Percentiles rank a stretch among this genome's conserved stretches.
Evolutionary conservation across 2,888 invertebrate species (phyloP).

Genomic region (Diogma glabrata): DNA sequence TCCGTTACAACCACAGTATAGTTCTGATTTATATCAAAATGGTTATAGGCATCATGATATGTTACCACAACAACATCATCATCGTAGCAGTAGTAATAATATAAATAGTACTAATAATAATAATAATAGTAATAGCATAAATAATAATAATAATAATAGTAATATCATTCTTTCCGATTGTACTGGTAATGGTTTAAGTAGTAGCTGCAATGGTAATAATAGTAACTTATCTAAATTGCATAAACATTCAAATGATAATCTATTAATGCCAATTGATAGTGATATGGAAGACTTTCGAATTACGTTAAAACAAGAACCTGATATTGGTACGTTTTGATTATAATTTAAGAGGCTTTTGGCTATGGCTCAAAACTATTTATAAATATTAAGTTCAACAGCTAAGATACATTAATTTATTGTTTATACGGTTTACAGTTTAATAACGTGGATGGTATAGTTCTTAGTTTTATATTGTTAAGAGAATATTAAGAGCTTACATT

Average conservation of each 20-base stretch:
- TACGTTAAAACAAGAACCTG: conserved; percentile 35
- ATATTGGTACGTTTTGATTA: conserved; percentile 34
- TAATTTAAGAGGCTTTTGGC: too few relatives aligned
- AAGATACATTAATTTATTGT: too few relatives aligned
- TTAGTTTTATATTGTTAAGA: too few relatives aligned
- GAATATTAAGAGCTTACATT: too few relatives aligned
- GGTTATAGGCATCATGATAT: conserved; percentile 9
- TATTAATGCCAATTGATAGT: conserved; percentile 6
- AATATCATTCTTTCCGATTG: not conserved
- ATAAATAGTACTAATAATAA: not conserved
- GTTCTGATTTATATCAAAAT: not conserved
- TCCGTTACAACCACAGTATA: not conserved
- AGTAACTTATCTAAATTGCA: conserved; percentile 1
- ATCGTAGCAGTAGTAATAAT: not conserved
- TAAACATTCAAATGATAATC: not conserved
- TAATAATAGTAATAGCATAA: too few relatives aligned
- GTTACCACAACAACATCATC: not conserved
- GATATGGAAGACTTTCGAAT: conserved; percentile 25
- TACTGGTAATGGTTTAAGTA: not conserved
- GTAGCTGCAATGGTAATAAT: not conserved
- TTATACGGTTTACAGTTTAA: too few relatives aligned
- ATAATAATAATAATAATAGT: too few relatives aligned
- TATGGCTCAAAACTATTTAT: too few relatives aligned
- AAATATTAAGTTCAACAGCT: too few relatives aligned
- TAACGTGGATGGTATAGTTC: too few relatives aligned